Evolutionary conservation across 1,140 invertebrate genomes (phyloP).

Genomic region (Panagrolaimus sp.): DNA sequence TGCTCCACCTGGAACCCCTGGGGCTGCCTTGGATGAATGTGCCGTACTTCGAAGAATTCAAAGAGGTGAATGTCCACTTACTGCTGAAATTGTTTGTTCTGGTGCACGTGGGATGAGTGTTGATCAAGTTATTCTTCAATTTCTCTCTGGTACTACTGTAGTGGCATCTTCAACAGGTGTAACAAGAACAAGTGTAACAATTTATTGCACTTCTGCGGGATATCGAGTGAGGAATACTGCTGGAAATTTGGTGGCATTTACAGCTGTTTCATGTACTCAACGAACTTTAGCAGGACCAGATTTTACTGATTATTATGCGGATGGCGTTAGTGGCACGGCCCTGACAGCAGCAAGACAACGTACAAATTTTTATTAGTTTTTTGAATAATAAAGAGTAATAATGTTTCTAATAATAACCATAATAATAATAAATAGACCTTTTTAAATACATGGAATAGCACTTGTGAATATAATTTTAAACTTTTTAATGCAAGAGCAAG

Average conservation of each 20-base stretch:
- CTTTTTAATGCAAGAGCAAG: too few relatives aligned
- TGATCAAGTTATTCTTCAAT: constrained; percentile 20
- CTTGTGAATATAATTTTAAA: too few relatives aligned
- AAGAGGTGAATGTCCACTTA: constrained; percentile 18
- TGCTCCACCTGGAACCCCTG: constrained; percentile 19
- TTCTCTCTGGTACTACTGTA: constrained; percentile 17
- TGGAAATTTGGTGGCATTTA: constrained; percentile 11
- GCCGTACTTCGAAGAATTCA: constrained; percentile 24
- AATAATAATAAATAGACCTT: too few relatives aligned
- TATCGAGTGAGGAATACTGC: constrained; percentile 15
- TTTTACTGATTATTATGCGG: constrained; percentile 21
- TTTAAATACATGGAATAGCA: too few relatives aligned
- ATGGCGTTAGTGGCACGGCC: neutral
- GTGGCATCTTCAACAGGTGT: constrained; percentile 2
- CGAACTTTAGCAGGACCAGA: constrained; percentile 17
- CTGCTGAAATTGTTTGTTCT: constrained; percentile 19
- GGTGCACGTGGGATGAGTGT: constrained; percentile 16
- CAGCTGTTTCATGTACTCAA: constrained; percentile 20
- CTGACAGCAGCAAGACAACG: too few relatives aligned
- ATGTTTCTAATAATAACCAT: too few relatives aligned
- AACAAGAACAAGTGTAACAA: constrained; percentile 4
- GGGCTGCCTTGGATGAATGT: constrained; percentile 23
- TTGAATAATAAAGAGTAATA: too few relatives aligned
- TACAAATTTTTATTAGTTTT: too few relatives aligned
- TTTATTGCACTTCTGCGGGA: constrained; percentile 17